Evolutionary conservation across 2,797 vertebrate species (phyloP).

Genomic region (Myoxocephalus aenaeus): DNA sequence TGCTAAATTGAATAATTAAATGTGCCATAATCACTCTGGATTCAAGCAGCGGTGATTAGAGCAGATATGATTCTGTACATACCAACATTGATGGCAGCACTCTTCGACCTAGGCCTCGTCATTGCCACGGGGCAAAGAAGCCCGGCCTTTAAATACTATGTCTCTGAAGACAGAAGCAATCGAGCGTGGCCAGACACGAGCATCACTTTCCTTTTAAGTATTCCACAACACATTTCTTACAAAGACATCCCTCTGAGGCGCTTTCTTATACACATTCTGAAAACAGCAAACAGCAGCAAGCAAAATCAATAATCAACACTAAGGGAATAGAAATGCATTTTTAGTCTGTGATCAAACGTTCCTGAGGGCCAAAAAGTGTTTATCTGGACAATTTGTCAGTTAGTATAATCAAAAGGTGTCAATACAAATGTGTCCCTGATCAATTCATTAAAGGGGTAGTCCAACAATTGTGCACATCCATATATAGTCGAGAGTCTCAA

Average conservation of each 20-base stretch:
- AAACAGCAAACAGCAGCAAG: constrained; percentile 51
- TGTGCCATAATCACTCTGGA: constrained; percentile 40
- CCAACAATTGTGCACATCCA: not conserved
- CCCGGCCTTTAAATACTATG: constrained; percentile 56
- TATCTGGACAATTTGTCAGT: not conserved
- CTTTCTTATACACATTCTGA: constrained; percentile 26
- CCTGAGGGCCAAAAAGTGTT: constrained; percentile 15
- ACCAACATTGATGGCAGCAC: not conserved
- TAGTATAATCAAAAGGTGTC: not conserved
- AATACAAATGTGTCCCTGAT: not conserved
- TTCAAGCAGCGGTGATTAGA: constrained; percentile 49
- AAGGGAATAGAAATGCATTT: constrained; percentile 36
- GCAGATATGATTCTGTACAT: constrained; percentile 53
- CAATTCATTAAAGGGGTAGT: not conserved
- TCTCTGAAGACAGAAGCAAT: constrained; percentile 73
- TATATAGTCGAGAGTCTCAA: not conserved
- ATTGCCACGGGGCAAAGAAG: constrained; percentile 77
- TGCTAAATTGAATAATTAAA: constrained; percentile 65
- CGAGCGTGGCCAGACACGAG: constrained; percentile 53
- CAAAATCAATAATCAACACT: constrained; percentile 57
- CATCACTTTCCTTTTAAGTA: constrained; percentile 61
- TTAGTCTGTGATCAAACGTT: constrained; percentile 23
- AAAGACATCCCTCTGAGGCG: constrained; percentile 45
- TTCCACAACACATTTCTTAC: constrained; percentile 51
- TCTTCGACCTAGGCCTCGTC: constrained; percentile 62